Base-by-base conservation (phyloP, 2,113 vertebrate genomes). In the Columba janthina region DNA sequence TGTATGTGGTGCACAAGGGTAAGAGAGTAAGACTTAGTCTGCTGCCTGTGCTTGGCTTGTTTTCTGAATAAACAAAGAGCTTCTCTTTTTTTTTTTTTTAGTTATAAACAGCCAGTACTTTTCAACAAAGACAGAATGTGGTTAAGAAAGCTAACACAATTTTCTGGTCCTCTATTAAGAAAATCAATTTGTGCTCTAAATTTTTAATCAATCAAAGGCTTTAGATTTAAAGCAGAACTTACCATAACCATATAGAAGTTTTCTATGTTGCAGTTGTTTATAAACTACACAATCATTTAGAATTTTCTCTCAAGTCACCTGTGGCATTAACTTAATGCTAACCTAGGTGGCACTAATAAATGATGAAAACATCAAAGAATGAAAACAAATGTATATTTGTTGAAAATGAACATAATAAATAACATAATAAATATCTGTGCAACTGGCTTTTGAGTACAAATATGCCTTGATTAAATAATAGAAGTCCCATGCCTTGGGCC, bases 51-150 rank as follows among this genome's bases (percentile, higher is more conserved):
- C 53, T 31, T 3, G 11, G 56, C 24, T 85, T 6, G 4, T 60
- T 75, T 74, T 58, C n/a, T 75, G 64, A 84, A 40, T 34, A 71
- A 72, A 81, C 31, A 34, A 85, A 85, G 48, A 36, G 61, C 34
- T 82, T 61, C 32, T 79, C 7, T 44, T 18, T 86, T 71, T 72
- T 82, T 72, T 44, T 65, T 72, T 82, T 72, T 44, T 65, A 74
- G 65, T 90, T 86, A 75, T 78, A 84, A 93, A 54, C 64, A 93
- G 91, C 28, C 25, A 4, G 65, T 80, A 50, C 48, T 95, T 95
- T 90, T 69, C 67, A 75, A 19, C 53, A 80, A 57, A 75, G 32
- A 44, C 56, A 91, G 69, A 89, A 79, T n/a, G 25, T 22, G 10
- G 56, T 87, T 92, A 65, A 90, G 62, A 79, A 85, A 84, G 19